Base-by-base conservation (phyloP, 2,113 vertebrate genomes). In the Triplophysa siluroides region DNA sequence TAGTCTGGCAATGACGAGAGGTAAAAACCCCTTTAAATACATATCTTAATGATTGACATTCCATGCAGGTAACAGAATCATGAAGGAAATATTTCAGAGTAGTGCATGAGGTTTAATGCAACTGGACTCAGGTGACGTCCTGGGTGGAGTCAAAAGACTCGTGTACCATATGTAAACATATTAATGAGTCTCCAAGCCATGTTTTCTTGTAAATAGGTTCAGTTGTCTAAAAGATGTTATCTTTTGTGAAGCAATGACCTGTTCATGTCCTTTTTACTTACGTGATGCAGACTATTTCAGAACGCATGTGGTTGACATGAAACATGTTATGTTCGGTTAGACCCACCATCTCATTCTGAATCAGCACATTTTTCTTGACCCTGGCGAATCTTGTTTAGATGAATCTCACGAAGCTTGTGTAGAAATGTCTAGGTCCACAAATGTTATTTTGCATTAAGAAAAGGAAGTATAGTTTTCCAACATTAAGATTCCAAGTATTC, bases 111-210 rank as follows among this genome's bases (percentile, higher is more conserved):
- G 9, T 47, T 71, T 63, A 75, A 75, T 62, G 58, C 72, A 75
- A 63, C 21, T 62, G 41, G 58, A 75, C 21, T 61, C 67, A 52
- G 60, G 47, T 71, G 72, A 63, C 2, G 2, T 68, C 68, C 77
- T 79, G 77, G 77, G 41, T 56, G 54, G 12, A 80, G 78, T 73
- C 47, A 45, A 13, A 29, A 64, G 73, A 67, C 56, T 77, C 38
- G 10, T 79, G 81, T 74, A 79, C 26, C 54, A 75, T 62, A 79
- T 76, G 54, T 67, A 75, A 83, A 79, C 70, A 75, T 38, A 47
- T 74, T 33, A 60, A 38, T 24, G 56, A 63, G 69, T 83, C 54
- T 83, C 66, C 11, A 90, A 91, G 88, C 91, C 89, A 92, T 90
- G 79, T 61, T 61, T 73, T 19, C 24, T 43, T 89, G 88, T 90